Evolutionary conservation across 2,797 vertebrate genomes (phyloP), one percentile per base, ranked within the genome.

Genomic region (Darevskia nairensis): DNA sequence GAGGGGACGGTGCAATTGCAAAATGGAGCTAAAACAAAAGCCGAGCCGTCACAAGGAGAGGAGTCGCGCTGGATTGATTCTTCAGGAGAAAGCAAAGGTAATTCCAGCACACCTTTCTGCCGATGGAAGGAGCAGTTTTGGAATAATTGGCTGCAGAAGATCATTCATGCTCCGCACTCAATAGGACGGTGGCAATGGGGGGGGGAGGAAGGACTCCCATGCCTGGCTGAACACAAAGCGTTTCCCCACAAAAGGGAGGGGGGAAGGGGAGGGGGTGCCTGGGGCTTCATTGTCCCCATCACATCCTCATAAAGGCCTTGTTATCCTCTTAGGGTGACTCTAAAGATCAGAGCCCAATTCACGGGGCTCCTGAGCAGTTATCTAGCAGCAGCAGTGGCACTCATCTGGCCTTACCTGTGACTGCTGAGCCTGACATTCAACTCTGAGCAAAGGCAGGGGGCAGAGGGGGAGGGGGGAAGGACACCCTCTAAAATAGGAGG

Each of bases 231-330:
- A 69, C 17, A 55, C 41, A 61, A 44, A 86, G 74, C 74, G 3
- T 61, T 41, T 6, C 0, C 35, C 2, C 0, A 44, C 0, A 10
- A 27, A 66, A 87, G 39, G 74, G 1, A 0, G 8, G 6, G 0
- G 8, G 1, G 3, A 21, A 2, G 17, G 8, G 7, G 0, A 6
- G 1, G 3, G 27, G 4, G 17, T 2, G 10, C 10, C 82, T 10
- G 69, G n/a, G 79, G 44, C 71, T 55, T 23, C 35, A 87, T 0
- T n/a, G 69, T 6, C 17, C 89, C 61, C n/a, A 9, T 1, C 83
- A 2, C 46, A 21, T 15, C 27, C 0, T 0, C 0, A 0, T 1
- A 27, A 91, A 61, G 8, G 0, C 5, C 80, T 64, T 0, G 0
- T 69, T 85, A 84, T 61, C 83, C 64, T 71, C 23, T n/a, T 5